phyloP scores from a whole-genome alignment of 2,113 vertebrate species.

The Semicossyphus pulcher region DNA sequence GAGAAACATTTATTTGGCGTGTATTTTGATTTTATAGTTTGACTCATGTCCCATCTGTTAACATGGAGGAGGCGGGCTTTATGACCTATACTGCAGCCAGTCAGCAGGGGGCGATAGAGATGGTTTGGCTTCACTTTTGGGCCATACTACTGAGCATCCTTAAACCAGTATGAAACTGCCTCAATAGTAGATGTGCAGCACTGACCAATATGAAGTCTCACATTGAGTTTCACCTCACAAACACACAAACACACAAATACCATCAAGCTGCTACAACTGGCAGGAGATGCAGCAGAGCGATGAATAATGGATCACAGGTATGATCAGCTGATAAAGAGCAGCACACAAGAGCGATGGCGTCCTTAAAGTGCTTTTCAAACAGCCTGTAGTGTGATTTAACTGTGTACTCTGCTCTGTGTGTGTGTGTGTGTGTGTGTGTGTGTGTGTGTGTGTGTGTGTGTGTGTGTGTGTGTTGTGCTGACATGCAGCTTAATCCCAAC shows the following conservation, averaged over 20 bases:
- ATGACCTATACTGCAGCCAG: no score
- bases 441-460: neutral
- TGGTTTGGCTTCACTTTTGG: no score
- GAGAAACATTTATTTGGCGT: no score
- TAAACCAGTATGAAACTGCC: no score
- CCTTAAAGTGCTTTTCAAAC: slow-evolving; percentile 32
- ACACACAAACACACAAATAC: slow-evolving; percentile 11
- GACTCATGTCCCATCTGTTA: no score
- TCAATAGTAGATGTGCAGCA: no score
- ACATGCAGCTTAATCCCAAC: slow-evolving; percentile 41
- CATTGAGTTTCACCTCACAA: slow-evolving; percentile 12
- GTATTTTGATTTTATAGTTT: no score
- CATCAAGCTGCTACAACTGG: slow-evolving; percentile 20
- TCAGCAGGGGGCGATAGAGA: no score
- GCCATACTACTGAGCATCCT: no score
- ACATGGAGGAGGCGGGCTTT: no score
- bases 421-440: slow-evolving; percentile 5
- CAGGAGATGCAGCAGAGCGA: slow-evolving; percentile 22
- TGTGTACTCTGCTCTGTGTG: neutral
- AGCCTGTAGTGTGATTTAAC: slow-evolving; percentile 4
- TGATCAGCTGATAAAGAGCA: slow-evolving; percentile 61
- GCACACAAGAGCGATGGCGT: slow-evolving; percentile 36
- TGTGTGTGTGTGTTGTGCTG: no score
- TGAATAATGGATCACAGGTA: slow-evolving; percentile 67
- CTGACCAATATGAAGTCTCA: neutral